phyloP scores from a whole-genome alignment of 2,888 invertebrate genomes.

The Ypsolopha scabrella region DNA sequence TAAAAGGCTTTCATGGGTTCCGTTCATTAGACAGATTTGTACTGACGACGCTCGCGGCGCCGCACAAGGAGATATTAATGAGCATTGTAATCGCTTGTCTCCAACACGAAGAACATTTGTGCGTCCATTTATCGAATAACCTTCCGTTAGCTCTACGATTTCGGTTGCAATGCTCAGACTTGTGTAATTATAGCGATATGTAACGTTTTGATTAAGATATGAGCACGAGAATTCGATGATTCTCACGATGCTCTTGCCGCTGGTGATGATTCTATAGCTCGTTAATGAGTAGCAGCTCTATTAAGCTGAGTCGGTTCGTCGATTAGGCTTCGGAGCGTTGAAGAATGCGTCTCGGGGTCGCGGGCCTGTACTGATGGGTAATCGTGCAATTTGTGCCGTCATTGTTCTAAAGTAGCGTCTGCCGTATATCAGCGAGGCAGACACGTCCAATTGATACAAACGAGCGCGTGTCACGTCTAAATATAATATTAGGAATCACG shows the following conservation, averaged over 20 bases:
- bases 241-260: neutral
- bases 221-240: neutral
- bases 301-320: conserved; percentile 48
- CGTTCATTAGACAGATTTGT: conserved; percentile 65
- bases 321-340: conserved; percentile 20
- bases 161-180: conserved; percentile 9
- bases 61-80: conserved; percentile 59
- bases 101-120: conserved; percentile 44
- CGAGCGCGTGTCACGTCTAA: conserved; percentile 70
- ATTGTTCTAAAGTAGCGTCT: conserved; percentile 69
- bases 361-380: conserved; percentile 45
- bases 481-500: conserved; percentile 72
- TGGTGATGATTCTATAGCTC: neutral
- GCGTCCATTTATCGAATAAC: conserved; percentile 36
- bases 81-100: conserved; percentile 47
- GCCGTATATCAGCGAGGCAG: conserved; percentile 65
- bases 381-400: conserved; percentile 65
- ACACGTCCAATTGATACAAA: conserved; percentile 69
- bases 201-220: neutral
- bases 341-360: conserved; percentile 24
- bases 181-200: neutral
- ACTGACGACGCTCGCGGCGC: conserved; percentile 42
- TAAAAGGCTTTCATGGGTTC: conserved; percentile 66
- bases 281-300: conserved; percentile 38
- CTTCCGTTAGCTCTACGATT: conserved; percentile 22